phyloP scores from a whole-genome alignment of 2,797 vertebrate genomes.

The Lemur catta region DNA sequence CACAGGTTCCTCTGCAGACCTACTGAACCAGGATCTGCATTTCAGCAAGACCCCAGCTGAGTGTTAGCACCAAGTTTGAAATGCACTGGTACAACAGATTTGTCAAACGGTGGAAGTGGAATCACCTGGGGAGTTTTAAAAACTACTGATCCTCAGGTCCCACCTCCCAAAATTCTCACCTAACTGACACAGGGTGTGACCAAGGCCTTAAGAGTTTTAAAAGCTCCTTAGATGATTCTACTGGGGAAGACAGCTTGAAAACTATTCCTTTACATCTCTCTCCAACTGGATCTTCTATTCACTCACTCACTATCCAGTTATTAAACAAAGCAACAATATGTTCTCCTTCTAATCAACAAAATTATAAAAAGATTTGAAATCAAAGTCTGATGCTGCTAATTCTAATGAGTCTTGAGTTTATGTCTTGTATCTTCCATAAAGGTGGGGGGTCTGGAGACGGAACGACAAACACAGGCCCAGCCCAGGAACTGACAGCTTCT shows the following conservation, averaged over 20 bases:
- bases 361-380: constrained; percentile 8
- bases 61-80: not conserved
- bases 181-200: not conserved
- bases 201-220: not conserved
- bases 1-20: not conserved
- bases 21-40: not conserved
- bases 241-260: not conserved
- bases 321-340: not conserved
- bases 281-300: not conserved
- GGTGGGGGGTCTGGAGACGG: not conserved
- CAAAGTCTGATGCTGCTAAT: not conserved
- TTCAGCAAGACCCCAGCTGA: not conserved
- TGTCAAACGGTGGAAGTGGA: not conserved
- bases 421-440: not conserved
- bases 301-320: not conserved
- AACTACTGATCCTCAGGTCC: not conserved
- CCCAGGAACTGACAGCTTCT: not conserved
- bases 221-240: not conserved
- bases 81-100: not conserved
- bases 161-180: not conserved
- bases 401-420: not conserved
- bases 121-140: not conserved
- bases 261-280: not conserved
- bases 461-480: not conserved
- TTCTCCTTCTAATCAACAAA: not conserved